A percentile compares a stretch with the other conserved stretches of the same genome.
Evolutionary conservation across 2,888 invertebrate genomes (phyloP).

Genomic region (Imbricaverruca yamaguchii): DNA sequence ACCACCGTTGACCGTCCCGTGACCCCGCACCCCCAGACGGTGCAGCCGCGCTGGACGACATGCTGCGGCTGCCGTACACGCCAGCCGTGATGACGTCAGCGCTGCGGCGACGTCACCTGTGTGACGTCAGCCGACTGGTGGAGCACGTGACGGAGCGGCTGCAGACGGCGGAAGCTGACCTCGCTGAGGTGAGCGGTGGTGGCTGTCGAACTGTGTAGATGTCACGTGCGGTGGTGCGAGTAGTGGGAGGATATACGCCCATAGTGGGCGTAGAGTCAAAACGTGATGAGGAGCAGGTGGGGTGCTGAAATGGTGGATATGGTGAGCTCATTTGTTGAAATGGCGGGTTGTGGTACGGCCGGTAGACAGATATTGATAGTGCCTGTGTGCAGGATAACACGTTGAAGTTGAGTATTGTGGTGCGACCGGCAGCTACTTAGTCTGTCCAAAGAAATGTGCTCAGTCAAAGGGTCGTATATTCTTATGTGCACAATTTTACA

Average conservation of each 20-base stretch:
- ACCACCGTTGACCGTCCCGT: no score
- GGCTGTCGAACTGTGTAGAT: background rate
- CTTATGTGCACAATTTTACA: no score
- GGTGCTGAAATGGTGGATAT: background rate
- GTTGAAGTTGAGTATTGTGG: no score
- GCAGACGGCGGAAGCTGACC: background rate
- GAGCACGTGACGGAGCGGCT: background rate
- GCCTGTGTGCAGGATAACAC: no score
- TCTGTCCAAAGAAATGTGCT: no score
- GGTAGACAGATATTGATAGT: no score
- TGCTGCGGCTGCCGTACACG: conserved; percentile 10
- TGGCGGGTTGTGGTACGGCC: no score
- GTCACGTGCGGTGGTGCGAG: background rate
- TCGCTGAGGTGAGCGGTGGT: background rate
- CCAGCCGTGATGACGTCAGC: background rate
- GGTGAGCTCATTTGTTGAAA: no score
- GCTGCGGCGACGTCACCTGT: background rate
- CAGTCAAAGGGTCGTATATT: no score
- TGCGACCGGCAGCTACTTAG: no score
- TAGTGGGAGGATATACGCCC: no score
- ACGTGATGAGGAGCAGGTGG: background rate
- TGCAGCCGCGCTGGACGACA: background rate
- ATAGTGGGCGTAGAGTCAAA: background rate
- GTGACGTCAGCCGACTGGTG: background rate
- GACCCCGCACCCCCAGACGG: background rate